phyloP scores from a whole-genome alignment of 2,113 vertebrate genomes.

The Muntiacus muntjak region DNA sequence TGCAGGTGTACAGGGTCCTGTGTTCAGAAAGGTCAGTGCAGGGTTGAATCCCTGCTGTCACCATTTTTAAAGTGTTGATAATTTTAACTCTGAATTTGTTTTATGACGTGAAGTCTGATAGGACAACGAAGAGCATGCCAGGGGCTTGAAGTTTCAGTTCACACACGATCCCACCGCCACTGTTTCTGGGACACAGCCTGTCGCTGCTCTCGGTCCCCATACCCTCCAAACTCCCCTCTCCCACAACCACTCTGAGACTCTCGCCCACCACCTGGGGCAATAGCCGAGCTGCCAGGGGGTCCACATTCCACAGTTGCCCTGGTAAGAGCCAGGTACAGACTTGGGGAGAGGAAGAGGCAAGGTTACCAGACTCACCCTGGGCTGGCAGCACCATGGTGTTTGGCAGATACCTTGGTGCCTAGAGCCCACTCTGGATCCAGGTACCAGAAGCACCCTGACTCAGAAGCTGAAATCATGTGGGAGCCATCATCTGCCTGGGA shows the following conservation, averaged over 20 bases:
- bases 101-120: background rate
- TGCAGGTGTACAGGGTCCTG: background rate
- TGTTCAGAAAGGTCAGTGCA: background rate
- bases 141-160: background rate
- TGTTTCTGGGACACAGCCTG: background rate
- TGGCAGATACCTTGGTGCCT: background rate
- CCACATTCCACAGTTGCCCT: background rate
- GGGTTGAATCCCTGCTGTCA: background rate
- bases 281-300: background rate
- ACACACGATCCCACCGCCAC: background rate
- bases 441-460: background rate
- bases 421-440: background rate
- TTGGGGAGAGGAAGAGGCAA: background rate
- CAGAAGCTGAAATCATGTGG: background rate
- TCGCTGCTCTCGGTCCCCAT: background rate
- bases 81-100: background rate
- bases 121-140: background rate
- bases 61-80: background rate
- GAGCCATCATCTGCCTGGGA: background rate
- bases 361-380: background rate
- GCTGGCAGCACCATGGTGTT: background rate
- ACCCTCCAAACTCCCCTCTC: background rate
- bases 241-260: background rate
- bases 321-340: background rate
- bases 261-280: too few species aligned